These are phyloP conservation scores for Stylophora pistillata DNA, from an alignment of 64 coral and sea anemone genomes.

Conservation along the genomic window DNA sequence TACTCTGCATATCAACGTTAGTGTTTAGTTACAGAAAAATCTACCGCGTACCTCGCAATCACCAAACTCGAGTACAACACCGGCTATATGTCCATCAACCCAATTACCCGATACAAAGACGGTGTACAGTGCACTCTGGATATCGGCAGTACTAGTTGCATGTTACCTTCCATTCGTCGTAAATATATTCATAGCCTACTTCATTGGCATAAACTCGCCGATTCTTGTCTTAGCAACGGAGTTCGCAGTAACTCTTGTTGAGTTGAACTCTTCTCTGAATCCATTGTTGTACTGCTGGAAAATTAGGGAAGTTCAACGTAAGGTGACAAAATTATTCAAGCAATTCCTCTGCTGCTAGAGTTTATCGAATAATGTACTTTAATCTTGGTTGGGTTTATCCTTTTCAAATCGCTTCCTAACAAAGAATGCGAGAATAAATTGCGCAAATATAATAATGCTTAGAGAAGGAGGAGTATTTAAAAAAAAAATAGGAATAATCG, in stretches of 20 bases:
- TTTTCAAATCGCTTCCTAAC: too few species aligned
- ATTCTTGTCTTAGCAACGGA: background rate
- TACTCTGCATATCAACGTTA: background rate
- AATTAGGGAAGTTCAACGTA: background rate
- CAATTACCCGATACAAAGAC: background rate
- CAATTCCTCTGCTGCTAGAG: background rate
- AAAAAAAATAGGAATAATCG: too few species aligned
- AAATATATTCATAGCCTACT: too few species aligned
- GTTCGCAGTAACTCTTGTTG: background rate
- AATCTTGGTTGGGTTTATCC: too few species aligned
- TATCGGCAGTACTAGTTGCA: background rate
- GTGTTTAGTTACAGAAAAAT: background rate
- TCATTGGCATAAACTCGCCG: too few species aligned
- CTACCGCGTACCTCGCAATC: background rate
- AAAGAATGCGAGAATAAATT: too few species aligned
- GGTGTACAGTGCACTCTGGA: background rate
- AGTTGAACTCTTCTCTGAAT: conserved; percentile 23
- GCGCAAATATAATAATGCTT: too few species aligned
- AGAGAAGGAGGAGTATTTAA: too few species aligned
- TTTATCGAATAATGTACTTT: background rate
- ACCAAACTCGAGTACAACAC: background rate
- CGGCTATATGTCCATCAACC: background rate
- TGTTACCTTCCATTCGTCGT: background rate
- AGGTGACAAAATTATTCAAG: background rate
- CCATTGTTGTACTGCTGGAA: conserved; percentile 31